Base-by-base conservation (phyloP, 2,113 vertebrate genomes). In the Pterocles gutturalis region DNA sequence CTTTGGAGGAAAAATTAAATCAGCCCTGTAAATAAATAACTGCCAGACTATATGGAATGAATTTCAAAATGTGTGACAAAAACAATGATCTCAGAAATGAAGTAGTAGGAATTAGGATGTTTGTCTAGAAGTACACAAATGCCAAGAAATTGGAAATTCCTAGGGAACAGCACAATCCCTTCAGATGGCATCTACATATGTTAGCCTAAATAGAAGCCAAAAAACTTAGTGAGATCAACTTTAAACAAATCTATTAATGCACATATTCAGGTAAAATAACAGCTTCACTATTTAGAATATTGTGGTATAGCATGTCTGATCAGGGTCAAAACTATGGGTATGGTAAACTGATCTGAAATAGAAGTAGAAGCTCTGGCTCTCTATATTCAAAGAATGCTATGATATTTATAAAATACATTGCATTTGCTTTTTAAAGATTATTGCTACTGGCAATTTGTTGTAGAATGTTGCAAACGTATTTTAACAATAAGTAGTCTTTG, bases 241-340 rank as follows among this genome's bases (percentile, higher is more conserved):
- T 64, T 43, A 20, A 75, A 34, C 21, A 71, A 4, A 26, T 20
- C 8, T 28, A n/a, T 57, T 78, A 49, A 43, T 45, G 22, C 33
- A 33, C 10, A 9, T 28, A 48, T 38, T 41, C 46, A 65, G 25
- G 20, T 28, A n/a, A 11, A 14, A 10, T 34, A 41, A 60, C 20
- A 60, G 33, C 17, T 41, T 78, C 17, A 53, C 36, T 60, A 19
- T 25, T 71, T 88, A 17, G 10, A 72, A 51, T 41, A 46, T 11
- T 20, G 14, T 33, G 0, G 1, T 60, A 28, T 9, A 54, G 3
- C 0, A 0, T 24, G 16, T 48, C 46, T 72, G 34, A 54, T 28
- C 21, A 65, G 13, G 9, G 16, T 51, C 55, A 64, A 36, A 65
- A n/a, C 11, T 46, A 45, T 26, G 28, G 7, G 3, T 71, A 45